These are phyloP conservation scores for Metalampra italica DNA, from an alignment of 2,888 invertebrate genomes.

Conservation along the genomic window DNA sequence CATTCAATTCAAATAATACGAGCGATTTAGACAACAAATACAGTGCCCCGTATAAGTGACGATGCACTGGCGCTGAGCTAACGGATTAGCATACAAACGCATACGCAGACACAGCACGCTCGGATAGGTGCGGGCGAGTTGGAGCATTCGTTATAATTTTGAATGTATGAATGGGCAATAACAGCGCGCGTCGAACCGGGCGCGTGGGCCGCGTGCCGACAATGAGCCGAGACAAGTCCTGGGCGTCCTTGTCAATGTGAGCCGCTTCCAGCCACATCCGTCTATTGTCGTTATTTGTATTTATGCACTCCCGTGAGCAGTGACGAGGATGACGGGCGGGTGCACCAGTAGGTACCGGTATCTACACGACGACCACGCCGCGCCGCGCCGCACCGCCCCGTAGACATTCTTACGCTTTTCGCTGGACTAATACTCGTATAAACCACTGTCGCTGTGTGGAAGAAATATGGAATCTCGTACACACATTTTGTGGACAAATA, in stretches of 20 bases:
- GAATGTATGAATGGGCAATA: conserved; percentile 78
- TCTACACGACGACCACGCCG: conserved; percentile 1
- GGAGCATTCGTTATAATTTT: conserved; percentile 73
- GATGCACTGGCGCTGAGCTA: conserved; percentile 67
- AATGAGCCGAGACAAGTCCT: conserved; percentile 72
- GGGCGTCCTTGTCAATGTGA: conserved; percentile 79
- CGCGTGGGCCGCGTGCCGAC: conserved; percentile 73
- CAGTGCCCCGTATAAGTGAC: conserved; percentile 65
- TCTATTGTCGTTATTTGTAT: conserved; percentile 75
- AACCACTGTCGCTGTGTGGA: neutral
- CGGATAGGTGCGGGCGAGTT: conserved; percentile 71
- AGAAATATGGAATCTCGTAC: neutral
- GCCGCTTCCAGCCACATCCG: conserved; percentile 77
- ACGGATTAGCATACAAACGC: conserved; percentile 75
- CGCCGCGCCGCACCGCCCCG: neutral
- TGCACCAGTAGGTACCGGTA: conserved; percentile 16
- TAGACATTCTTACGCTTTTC: neutral
- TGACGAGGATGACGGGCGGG: conserved; percentile 55
- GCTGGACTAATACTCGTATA: no score
- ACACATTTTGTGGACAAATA: neutral
- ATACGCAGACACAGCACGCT: conserved; percentile 56
- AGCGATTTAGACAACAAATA: conserved; percentile 75
- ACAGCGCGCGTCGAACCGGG: conserved; percentile 50
- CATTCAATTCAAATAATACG: conserved; percentile 77
- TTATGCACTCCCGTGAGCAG: conserved; percentile 66